Percentiles rank a stretch among this genome's conserved stretches.
Conservation (phyloP, 2,113 vertebrate genomes). For the Grammomys dolichurus region DNA sequence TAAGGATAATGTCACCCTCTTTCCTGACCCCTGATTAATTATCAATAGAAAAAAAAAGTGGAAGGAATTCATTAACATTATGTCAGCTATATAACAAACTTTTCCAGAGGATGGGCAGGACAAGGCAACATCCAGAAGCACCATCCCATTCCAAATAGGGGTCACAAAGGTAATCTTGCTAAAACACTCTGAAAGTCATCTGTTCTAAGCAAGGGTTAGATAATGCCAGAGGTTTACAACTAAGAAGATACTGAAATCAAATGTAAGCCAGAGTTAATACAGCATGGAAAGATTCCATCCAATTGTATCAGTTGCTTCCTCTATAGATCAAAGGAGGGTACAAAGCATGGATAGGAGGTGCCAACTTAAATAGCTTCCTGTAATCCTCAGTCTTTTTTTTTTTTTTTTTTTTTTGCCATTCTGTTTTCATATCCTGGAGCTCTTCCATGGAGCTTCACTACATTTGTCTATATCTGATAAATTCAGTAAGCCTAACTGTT, state of each 20-base stretch:
- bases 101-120: neutral
- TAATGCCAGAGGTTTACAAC: neutral
- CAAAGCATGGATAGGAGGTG: neutral
- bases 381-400: neutral
- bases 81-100: neutral
- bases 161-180: neutral
- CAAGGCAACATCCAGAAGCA: neutral
- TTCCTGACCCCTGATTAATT: neutral
- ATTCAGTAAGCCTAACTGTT: neutral
- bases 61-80: neutral
- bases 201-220: neutral
- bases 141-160: neutral
- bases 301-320: neutral
- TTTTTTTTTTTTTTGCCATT: neutral
- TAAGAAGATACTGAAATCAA: neutral
- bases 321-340: neutral
- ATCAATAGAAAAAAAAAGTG: neutral
- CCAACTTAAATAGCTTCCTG: neutral
- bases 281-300: neutral
- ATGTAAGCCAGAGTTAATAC: neutral
- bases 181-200: neutral
- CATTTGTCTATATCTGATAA: neutral
- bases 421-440: neutral
- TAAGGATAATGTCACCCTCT: neutral
- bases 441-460: neutral